phyloP scores from a whole-genome alignment of 2,113 vertebrate genomes.

The Raphicerus campestris region DNA sequence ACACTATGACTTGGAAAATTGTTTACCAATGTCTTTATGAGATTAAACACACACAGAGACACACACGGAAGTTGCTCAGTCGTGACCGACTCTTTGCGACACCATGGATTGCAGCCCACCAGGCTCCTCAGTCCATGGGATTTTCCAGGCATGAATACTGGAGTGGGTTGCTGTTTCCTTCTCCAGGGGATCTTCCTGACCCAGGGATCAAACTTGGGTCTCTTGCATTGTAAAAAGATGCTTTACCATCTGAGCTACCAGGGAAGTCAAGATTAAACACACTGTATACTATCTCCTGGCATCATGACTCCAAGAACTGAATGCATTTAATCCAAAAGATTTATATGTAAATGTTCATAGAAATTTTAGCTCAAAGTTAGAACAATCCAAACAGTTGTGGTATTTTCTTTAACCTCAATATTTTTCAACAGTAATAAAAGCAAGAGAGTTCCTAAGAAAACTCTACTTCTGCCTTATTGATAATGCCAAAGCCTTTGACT shows the following conservation, averaged over 20 bases:
- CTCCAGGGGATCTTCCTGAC: too few species aligned
- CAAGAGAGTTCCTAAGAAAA: not conserved
- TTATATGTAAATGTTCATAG: not conserved
- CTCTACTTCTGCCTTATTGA: not conserved
- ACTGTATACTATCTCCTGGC: not conserved
- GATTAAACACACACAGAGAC: too few species aligned
- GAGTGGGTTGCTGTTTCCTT: too few species aligned
- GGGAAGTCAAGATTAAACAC: not conserved
- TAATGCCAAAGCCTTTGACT: not conserved
- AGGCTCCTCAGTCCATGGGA: too few species aligned
- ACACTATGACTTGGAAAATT: not conserved
- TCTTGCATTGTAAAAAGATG: too few species aligned
- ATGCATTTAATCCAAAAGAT: not conserved
- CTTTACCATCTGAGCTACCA: too few species aligned
- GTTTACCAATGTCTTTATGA: not conserved
- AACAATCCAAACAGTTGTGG: not conserved
- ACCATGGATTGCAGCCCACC: too few species aligned
- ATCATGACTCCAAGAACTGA: not conserved
- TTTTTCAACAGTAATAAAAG: not conserved
- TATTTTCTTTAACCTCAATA: not conserved
- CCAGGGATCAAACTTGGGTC: too few species aligned
- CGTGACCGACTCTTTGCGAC: too few species aligned
- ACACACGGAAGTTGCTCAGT: too few species aligned
- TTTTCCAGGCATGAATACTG: too few species aligned
- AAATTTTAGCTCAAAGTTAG: not conserved